These are phyloP conservation scores for Troides oblongomaculatus DNA, from an alignment of 2,888 invertebrate genomes.

Conservation along the genomic window DNA sequence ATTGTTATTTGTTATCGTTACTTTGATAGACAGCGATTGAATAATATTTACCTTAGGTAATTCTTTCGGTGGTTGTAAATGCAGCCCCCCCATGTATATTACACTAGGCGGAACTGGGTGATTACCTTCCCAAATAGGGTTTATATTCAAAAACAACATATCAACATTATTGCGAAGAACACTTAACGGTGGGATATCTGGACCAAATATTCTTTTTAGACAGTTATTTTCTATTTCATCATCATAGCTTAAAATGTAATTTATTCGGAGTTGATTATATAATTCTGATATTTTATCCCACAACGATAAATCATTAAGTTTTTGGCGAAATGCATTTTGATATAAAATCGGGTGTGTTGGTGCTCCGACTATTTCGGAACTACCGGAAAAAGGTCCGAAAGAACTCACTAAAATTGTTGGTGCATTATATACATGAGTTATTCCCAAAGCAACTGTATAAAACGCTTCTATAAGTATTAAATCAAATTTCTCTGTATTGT, in stretches of 20 bases:
- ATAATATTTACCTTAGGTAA: slow-evolving; percentile 39
- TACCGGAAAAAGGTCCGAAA: slow-evolving; percentile 35
- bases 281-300: slow-evolving; percentile 32
- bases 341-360: slow-evolving; percentile 35
- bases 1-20: too few species aligned
- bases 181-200: slow-evolving; percentile 34
- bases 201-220: slow-evolving; percentile 22
- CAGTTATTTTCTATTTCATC: background rate
- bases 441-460: background rate
- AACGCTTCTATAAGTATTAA: slow-evolving; percentile 45
- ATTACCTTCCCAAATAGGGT: slow-evolving; percentile 44
- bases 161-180: slow-evolving; percentile 43
- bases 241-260: slow-evolving; percentile 31
- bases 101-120: slow-evolving; percentile 44
- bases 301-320: slow-evolving; percentile 39
- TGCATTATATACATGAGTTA: slow-evolving; percentile 6
- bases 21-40: too few species aligned
- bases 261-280: slow-evolving; percentile 31
- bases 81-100: slow-evolving; percentile 45
- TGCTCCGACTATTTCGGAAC: slow-evolving; percentile 2
- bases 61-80: slow-evolving; percentile 38
- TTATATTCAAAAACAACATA: slow-evolving; percentile 43
- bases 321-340: slow-evolving; percentile 35
- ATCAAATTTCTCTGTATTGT: slow-evolving; percentile 42
- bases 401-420: slow-evolving; percentile 38